A percentile compares a stretch with the other conserved stretches of the same genome.
phyloP scores from a whole-genome alignment of 2,797 vertebrate genomes.

The Odontamblyopus lacepedii region DNA sequence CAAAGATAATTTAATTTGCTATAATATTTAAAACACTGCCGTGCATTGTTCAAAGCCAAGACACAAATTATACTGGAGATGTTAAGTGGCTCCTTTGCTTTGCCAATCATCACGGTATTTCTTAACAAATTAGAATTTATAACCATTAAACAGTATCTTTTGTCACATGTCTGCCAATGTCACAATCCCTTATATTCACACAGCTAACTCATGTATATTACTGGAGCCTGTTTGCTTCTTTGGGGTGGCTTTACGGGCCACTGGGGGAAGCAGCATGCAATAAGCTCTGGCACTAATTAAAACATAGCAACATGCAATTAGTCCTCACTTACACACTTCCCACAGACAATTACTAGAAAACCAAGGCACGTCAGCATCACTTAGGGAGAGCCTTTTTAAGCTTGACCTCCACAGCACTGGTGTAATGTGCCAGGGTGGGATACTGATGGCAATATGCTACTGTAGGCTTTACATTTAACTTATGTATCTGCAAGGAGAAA shows the following conservation, averaged over 20 bases:
- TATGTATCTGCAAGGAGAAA: too few species aligned
- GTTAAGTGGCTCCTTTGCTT: not conserved
- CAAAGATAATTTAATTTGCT: not conserved
- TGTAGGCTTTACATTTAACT: not conserved
- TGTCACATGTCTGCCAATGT: not conserved
- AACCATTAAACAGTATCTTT: not conserved
- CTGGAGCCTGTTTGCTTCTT: slow-evolving; percentile 20
- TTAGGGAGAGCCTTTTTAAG: slow-evolving; percentile 36
- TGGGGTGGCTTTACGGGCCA: slow-evolving; percentile 52
- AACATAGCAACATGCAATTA: slow-evolving; percentile 74
- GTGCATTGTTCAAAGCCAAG: too few species aligned
- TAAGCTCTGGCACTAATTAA: slow-evolving; percentile 68
- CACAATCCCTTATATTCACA: not conserved
- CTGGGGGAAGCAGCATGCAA: slow-evolving; percentile 56
- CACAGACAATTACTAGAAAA: slow-evolving; percentile 63
- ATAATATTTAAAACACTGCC: too few species aligned
- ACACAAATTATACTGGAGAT: not conserved
- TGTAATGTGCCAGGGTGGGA: not conserved
- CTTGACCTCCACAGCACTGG: slow-evolving; percentile 11
- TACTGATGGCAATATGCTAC: not conserved
- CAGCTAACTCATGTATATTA: not conserved
- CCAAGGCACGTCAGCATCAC: slow-evolving; percentile 34
- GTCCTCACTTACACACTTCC: slow-evolving; percentile 38
- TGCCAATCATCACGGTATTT: not conserved
- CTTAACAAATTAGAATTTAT: not conserved